Evolutionary conservation across 2,113 vertebrate species (phyloP).

Genomic region (Bubo bubo): DNA sequence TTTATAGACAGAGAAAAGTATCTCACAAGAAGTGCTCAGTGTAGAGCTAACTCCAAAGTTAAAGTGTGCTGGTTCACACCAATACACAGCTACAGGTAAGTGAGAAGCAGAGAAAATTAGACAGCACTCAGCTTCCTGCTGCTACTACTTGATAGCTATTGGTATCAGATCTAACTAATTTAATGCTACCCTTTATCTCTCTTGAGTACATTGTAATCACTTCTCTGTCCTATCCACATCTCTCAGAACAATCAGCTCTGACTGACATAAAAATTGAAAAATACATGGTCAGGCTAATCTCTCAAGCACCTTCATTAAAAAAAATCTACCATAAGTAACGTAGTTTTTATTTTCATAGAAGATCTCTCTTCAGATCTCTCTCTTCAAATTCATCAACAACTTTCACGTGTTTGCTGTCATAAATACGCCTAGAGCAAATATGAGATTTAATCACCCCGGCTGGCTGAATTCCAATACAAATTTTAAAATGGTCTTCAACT

Average conservation of each 20-base stretch:
- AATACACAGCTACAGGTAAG: not conserved
- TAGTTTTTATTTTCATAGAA: not conserved
- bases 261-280: not conserved
- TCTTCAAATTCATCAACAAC: not conserved
- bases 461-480: conserved; percentile 1
- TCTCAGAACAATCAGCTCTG: not conserved
- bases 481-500: conserved; percentile 3
- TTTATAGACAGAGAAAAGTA: not conserved
- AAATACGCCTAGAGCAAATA: not conserved
- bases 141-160: not conserved
- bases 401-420: not conserved
- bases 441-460: not conserved
- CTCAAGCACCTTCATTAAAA: not conserved
- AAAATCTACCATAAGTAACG: not conserved
- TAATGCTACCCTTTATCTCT: not conserved
- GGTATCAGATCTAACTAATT: not conserved
- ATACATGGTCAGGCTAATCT: not conserved
- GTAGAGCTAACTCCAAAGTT: not conserved
- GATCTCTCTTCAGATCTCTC: not conserved
- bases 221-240: not conserved
- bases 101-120: not conserved
- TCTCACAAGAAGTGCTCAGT: not conserved
- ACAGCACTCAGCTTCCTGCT: not conserved
- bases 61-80: not conserved
- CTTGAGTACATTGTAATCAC: not conserved